These are phyloP conservation scores for Tridacna gigas DNA, from an alignment of 2,888 invertebrate species.

Conservation along the genomic window DNA sequence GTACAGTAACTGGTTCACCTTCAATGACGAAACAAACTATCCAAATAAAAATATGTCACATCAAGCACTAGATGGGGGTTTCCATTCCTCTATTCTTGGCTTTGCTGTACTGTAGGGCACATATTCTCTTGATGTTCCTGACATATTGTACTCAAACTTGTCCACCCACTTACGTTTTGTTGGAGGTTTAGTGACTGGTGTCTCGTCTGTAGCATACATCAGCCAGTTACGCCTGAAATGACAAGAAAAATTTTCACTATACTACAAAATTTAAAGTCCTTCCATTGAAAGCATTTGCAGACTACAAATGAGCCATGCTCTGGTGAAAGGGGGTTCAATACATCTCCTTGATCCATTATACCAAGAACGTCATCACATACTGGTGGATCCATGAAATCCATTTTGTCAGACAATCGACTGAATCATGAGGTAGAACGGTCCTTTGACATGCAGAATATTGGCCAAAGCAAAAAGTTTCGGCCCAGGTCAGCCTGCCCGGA, in stretches of 20 bases:
- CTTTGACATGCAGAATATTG: no score
- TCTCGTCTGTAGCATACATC: constrained; percentile 94
- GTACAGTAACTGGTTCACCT: neutral
- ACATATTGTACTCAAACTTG: constrained; percentile 93
- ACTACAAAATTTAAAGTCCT: no score
- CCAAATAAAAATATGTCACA: neutral
- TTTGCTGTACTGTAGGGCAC: constrained; percentile 95
- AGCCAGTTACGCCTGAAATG: constrained; percentile 92
- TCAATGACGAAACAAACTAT: neutral
- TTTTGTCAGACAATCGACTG: no score
- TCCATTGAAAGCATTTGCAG: no score
- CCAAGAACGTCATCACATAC: no score
- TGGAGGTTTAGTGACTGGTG: constrained; percentile 88
- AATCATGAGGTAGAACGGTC: no score
- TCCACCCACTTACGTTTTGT: constrained; percentile 94
- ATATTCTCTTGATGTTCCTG: constrained; percentile 92
- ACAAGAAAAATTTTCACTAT: neutral
- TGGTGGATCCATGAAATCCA: no score
- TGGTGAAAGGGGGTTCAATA: no score
- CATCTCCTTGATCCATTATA: no score
- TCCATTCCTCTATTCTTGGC: constrained; percentile 96
- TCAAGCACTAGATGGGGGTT: constrained; percentile 67
- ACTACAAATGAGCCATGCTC: no score
- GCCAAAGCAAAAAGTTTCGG: no score
- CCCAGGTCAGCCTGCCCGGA: no score